A percentile compares a stretch with the other conserved stretches of the same genome.
Conservation (phyloP, 1,140 invertebrate genomes). For the Aphidius gifuensis region DNA sequence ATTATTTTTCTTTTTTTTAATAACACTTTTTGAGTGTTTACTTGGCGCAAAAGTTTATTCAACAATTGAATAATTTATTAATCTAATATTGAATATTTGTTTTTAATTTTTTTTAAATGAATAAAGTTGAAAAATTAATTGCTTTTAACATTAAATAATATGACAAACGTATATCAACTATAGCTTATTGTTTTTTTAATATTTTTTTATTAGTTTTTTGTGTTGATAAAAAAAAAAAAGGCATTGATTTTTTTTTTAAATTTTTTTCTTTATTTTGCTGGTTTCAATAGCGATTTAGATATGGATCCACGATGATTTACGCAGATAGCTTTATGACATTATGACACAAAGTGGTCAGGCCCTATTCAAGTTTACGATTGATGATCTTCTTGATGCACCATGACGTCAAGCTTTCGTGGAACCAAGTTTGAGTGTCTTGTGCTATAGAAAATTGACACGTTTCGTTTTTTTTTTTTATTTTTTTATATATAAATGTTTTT, state of each 20-base stretch:
- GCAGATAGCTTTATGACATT: background rate
- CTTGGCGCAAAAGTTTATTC: too few relatives aligned
- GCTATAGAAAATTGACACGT: background rate
- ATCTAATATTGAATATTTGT: conserved; percentile 21
- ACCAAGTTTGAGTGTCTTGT: conserved; percentile 11
- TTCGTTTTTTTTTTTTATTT: background rate
- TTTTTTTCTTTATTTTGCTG: background rate
- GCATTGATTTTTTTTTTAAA: too few relatives aligned
- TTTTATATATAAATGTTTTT: background rate
- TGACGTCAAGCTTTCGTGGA: conserved; percentile 7
- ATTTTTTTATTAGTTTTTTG: conserved; percentile 3
- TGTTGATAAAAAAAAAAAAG: background rate
- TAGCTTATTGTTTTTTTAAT: background rate
- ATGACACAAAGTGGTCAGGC: background rate
- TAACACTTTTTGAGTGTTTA: too few relatives aligned
- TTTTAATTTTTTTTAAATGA: conserved; percentile 8
- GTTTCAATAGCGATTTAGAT: background rate
- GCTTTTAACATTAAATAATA: conserved; percentile 41
- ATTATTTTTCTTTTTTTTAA: too few relatives aligned
- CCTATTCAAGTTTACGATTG: conserved; percentile 8
- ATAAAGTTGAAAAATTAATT: conserved; percentile 41
- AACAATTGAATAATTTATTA: too few relatives aligned
- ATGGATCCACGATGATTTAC: background rate
- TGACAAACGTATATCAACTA: background rate
- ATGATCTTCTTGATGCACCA: conserved; percentile 16